Evolutionary conservation across 2,888 invertebrate genomes (phyloP).

Genomic region (Parnassius mnemosyne): DNA sequence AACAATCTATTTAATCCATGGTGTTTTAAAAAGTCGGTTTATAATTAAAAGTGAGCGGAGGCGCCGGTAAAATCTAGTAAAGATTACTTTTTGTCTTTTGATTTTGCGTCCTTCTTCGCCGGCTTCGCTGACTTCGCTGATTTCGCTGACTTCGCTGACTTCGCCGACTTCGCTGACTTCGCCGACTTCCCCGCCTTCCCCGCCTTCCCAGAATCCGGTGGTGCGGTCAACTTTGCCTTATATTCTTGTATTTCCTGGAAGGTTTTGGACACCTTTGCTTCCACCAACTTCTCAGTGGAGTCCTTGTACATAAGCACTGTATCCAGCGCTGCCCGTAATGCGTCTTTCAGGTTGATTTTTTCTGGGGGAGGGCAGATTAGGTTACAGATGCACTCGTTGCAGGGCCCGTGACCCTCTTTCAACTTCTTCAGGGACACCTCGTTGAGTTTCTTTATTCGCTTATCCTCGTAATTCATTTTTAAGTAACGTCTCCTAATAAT

Average conservation of each 20-base stretch:
- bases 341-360: neutral
- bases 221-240: neutral
- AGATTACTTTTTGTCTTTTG: neutral
- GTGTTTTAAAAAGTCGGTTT: too few relatives aligned
- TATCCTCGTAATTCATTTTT: conserved; percentile 6
- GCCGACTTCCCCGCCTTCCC: neutral
- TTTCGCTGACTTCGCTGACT: neutral
- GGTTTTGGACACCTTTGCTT: neutral
- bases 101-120: neutral
- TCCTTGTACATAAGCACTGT: conserved; percentile 12
- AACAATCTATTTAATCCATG: too few relatives aligned
- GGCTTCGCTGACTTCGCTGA: neutral
- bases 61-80: too few relatives aligned
- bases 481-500: neutral
- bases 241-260: neutral
- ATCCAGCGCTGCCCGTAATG: conserved; percentile 1
- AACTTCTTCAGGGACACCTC: conserved; percentile 11
- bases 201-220: neutral
- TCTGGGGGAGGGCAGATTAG: conserved; percentile 11
- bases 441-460: conserved; percentile 14
- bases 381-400: conserved; percentile 23
- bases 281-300: conserved; percentile 7
- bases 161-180: too few relatives aligned
- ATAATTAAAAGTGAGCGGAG: too few relatives aligned
- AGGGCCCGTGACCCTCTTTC: conserved; percentile 12